phyloP scores from a whole-genome alignment of 2,888 invertebrate species.

The Euclidia mi region DNA sequence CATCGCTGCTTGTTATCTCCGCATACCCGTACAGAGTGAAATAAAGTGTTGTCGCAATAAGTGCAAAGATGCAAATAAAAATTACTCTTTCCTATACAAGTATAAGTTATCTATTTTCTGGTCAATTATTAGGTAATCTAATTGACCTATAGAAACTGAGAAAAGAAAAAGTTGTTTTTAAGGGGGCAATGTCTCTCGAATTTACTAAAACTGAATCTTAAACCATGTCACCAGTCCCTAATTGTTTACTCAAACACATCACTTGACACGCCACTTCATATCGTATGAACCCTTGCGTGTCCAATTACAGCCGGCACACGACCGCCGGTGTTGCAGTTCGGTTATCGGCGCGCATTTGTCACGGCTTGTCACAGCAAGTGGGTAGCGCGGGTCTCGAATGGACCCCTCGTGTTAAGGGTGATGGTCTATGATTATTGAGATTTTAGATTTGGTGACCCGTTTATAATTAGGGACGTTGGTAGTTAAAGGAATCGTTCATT shows the following conservation, averaged over 20 bases:
- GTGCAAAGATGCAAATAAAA: too few species aligned
- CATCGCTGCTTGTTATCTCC: too few species aligned
- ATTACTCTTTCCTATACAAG: too few species aligned
- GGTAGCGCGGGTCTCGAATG: conserved; percentile 30
- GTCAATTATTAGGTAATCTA: too few species aligned
- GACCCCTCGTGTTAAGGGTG: conserved; percentile 11
- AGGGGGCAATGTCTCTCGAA: too few species aligned
- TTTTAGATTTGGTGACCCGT: conserved; percentile 23
- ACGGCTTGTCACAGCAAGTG: conserved; percentile 74
- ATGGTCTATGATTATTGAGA: conserved; percentile 32
- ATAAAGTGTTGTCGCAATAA: too few species aligned
- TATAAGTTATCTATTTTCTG: too few species aligned
- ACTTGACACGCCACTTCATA: neutral
- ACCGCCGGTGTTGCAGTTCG: conserved; percentile 12
- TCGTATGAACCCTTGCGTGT: neutral
- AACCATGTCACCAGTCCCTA: neutral
- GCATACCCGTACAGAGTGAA: too few species aligned
- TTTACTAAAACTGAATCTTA: too few species aligned
- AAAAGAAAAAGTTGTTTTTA: too few species aligned
- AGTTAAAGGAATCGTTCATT: too few species aligned
- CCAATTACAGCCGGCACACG: conserved; percentile 22
- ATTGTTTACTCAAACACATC: neutral
- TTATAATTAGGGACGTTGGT: neutral
- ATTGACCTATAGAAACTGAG: too few species aligned
- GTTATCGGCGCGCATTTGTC: conserved; percentile 71